Evolutionary conservation across 53 echinoderm and acorn worm genomes (phyloP).

Genomic region (Paelopatides confundens): DNA sequence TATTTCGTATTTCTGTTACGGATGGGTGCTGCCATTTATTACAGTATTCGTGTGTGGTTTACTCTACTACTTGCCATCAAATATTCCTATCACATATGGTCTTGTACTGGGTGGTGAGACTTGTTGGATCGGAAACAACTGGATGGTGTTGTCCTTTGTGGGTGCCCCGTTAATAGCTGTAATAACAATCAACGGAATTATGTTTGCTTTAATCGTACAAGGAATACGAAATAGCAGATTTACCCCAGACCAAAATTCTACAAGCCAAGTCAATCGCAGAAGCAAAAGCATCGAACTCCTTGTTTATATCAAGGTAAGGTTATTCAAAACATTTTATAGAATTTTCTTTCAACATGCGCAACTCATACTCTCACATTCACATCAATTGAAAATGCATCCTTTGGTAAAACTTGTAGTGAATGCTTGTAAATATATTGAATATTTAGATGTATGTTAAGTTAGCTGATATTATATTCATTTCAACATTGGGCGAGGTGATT

Average conservation of each 20-base stretch:
- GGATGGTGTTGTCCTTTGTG: not conserved
- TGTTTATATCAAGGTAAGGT: conserved; percentile 8
- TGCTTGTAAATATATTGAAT: no score
- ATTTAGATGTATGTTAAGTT: not conserved
- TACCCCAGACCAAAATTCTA: not conserved
- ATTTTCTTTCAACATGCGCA: no score
- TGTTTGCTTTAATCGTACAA: not conserved
- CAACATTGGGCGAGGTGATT: no score
- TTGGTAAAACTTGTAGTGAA: no score
- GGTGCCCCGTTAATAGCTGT: not conserved
- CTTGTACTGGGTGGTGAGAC: not conserved
- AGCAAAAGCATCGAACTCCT: not conserved
- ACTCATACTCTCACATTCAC: no score
- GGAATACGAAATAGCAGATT: conserved; percentile 28
- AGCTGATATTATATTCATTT: no score
- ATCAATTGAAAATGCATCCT: no score
- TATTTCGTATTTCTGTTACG: not conserved
- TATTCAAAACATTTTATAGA: not conserved
- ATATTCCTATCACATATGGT: conserved; percentile 4
- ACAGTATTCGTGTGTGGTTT: not conserved
- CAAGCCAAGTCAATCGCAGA: not conserved
- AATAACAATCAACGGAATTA: not conserved
- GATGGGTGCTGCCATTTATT: not conserved
- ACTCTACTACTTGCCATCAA: not conserved
- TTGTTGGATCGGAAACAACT: conserved; percentile 16